Conservation (phyloP, 1,140 invertebrate genomes). For the Wasmannia auropunctata region DNA sequence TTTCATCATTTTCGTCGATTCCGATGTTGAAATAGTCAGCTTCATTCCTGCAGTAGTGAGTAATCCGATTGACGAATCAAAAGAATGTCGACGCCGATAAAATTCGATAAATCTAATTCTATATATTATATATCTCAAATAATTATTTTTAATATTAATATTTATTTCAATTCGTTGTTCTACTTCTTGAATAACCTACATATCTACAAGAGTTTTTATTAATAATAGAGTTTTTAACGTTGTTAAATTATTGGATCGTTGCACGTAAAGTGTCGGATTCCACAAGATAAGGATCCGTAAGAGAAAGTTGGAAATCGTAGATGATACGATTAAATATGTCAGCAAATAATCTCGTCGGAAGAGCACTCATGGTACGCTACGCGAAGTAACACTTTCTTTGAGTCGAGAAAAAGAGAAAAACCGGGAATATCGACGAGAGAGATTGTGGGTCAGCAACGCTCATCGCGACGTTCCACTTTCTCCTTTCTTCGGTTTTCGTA, state of each 20-base stretch:
- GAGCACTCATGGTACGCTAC: neutral
- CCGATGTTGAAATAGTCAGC: neutral
- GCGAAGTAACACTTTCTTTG: neutral
- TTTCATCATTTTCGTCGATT: neutral
- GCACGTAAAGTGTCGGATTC: neutral
- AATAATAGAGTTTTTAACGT: neutral
- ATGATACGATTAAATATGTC: constrained; percentile 8
- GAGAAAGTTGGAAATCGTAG: neutral
- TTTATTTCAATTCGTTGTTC: neutral
- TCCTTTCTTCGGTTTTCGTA: constrained; percentile 44
- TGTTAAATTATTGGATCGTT: neutral
- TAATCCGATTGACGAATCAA: neutral
- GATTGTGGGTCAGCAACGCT: constrained; percentile 31
- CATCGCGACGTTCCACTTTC: constrained; percentile 39
- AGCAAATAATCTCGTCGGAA: neutral
- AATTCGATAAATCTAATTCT: neutral
- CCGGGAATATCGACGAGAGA: constrained; percentile 5
- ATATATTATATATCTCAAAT: neutral
- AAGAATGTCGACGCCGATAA: neutral
- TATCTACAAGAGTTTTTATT: neutral
- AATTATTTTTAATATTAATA: neutral
- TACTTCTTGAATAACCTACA: neutral
- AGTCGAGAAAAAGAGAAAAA: constrained; percentile 2
- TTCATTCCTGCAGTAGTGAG: neutral
- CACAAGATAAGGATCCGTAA: neutral